phyloP scores from a whole-genome alignment of 1,140 invertebrate genomes.

The Ostrea denselamellosa region DNA sequence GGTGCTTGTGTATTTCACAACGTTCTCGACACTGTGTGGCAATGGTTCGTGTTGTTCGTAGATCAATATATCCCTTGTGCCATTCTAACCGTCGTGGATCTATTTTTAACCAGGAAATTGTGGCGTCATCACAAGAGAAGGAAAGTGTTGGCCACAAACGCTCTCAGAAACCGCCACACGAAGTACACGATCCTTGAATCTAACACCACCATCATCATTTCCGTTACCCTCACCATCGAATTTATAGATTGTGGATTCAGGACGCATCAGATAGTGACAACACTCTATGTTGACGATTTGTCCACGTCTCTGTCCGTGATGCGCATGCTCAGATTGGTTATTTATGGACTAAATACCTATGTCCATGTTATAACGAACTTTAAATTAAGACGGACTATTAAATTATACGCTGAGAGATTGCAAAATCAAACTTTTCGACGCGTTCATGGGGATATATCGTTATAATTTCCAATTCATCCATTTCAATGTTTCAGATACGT shows the following conservation, averaged over 20 bases:
- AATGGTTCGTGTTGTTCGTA: neutral
- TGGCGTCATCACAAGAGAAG: neutral
- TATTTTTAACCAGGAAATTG: neutral
- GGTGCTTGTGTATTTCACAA: neutral
- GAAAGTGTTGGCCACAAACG: neutral
- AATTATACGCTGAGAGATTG: neutral
- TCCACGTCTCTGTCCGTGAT: constrained; percentile 6
- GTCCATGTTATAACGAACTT: neutral
- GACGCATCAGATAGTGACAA: neutral
- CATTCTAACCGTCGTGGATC: neutral
- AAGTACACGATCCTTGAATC: neutral
- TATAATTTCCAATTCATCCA: neutral
- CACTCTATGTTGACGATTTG: neutral
- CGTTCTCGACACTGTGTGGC: neutral
- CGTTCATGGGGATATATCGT: neutral
- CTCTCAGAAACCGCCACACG: neutral
- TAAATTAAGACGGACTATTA: neutral
- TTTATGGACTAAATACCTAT: constrained; percentile 1
- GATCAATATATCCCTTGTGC: neutral
- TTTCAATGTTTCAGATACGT: too few relatives aligned
- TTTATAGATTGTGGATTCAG: neutral
- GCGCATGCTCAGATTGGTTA: neutral
- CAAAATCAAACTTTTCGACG: neutral
- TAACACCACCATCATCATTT: neutral
- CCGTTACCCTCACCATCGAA: neutral